Evolutionary conservation across 2,888 invertebrate genomes (phyloP).

Genomic region (Callyntrura sp.): DNA sequence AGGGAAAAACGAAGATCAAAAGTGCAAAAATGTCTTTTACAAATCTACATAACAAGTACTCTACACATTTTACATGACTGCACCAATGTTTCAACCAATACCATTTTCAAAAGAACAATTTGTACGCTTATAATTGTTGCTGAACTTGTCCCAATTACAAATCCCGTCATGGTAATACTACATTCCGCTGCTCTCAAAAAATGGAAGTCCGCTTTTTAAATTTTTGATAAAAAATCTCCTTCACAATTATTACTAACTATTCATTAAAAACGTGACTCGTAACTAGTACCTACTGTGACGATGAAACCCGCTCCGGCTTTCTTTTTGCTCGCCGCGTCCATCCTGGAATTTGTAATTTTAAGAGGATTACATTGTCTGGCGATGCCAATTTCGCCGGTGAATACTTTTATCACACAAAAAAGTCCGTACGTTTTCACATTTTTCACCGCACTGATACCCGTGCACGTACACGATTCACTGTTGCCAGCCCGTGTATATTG

Average conservation of each 20-base stretch:
- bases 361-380: slow-evolving; percentile 28
- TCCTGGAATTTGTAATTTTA: slow-evolving; percentile 55
- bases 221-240: neutral
- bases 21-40: too few relatives aligned
- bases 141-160: neutral
- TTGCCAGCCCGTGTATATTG: too few relatives aligned
- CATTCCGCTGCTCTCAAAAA: neutral
- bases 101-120: neutral
- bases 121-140: slow-evolving; percentile 16
- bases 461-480: neutral
- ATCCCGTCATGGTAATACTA: neutral
- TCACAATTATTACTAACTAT: neutral
- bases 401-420: neutral
- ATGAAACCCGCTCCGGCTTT: neutral
- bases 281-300: neutral
- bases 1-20: too few relatives aligned
- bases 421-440: neutral
- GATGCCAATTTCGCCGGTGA: neutral
- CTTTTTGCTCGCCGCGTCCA: neutral
- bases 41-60: too few relatives aligned
- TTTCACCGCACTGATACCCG: neutral
- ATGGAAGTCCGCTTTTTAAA: neutral
- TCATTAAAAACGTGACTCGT: neutral
- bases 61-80: too few relatives aligned
- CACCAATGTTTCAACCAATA: too few relatives aligned